Evolutionary conservation across 30 jellyfish, hydroid and myxozoan species (phyloP), one percentile per base, ranked within the genome.

Genomic region (Hydra vulgaris): DNA sequence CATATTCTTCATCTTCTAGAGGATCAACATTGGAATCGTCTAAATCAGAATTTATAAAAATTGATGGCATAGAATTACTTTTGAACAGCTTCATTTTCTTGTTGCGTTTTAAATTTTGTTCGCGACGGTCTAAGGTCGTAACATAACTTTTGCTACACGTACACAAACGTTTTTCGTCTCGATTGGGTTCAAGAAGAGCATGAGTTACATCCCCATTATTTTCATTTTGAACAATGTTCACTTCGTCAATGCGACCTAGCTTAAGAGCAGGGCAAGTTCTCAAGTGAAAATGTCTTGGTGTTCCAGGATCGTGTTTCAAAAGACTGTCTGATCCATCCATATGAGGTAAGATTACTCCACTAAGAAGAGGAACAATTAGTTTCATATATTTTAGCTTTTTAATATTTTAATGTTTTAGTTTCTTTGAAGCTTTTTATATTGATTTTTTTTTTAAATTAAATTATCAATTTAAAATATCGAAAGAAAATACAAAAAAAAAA

Each of bases 1-100:
- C 98, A 81, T 85, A 92, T 27, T 92, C 98, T 19, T 92, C 95
- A 52, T 87, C 95, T 22, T 87, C 91, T 21, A 87, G 72, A 71
- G 84, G 69, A 40, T 80, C 84, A 27, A 82, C 52, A 54, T 77
- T 79, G 66, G 86, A 25, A 15, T 25, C 93, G 17, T 80, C 83
- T 7, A 54, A 23, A 16, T 80, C 87, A n/a, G 87, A 80, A 22
- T 83, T 76, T 54, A 83, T 66, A 67, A 85, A 54, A 85, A 79
- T 80, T 81, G 94, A 78, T 54, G 98, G 96, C 25, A 87, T 53
- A 24, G 98, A 92, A 40, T 82, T 79, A 25, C 95, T 84, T 70
- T 87, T 86, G 87, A 77, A 87, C 72, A 91, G 76, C 23, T 77
- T 81, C 17, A 71, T 85, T n/a, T 89, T 79, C 82, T 83, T 74